Evolutionary conservation across 92 coral and sea anemone species (phyloP), one percentile per base, ranked within the genome.

Genomic region (Bergia sp.): DNA sequence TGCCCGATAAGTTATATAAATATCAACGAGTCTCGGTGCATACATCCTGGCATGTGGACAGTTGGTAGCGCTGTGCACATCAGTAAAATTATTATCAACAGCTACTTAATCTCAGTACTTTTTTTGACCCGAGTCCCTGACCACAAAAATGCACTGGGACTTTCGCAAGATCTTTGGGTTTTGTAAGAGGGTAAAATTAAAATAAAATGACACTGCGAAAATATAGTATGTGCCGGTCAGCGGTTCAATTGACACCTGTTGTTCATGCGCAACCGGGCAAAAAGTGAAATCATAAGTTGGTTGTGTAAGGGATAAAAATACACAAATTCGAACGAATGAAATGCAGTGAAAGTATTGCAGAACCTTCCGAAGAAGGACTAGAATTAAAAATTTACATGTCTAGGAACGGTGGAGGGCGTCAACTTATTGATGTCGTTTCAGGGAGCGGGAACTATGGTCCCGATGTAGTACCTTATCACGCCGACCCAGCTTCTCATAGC

Each of bases 401-500:
- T 90, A 85, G 82, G 74, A 53, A 93, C 91, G 96, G 94, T n/a
- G 88, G 91, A 92, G 98, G 98, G 98, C 96, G 98, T 82, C 96
- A 92, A 90, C 96, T 95, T 77, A 79, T 90, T 76, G 98, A 95
- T 90, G 93, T 95, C 76, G 96, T 86, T 80, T 85, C 95, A 42
- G 99, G 95, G 43, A 93, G 94, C 53, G 95, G 96, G 43, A 82
- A 80, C 1, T 92, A 94, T 90, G 95, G 93, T 77, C 94, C 98
- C 78, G 99, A 97, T 90, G 95, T 94, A 81, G 94, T 94, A 1
- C 98, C 98, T 4, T 97, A 97, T 88, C 99, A 97, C 94, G 92
- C 96, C 53, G 99, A 97, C 91, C 99, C 99, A 82, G 95, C 99
- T 29, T 95, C 97, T 76, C 96, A 96, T 73, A 97, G 99, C 88